Conservation (phyloP, 2,888 invertebrate genomes). For the Campopleginae sp. region DNA sequence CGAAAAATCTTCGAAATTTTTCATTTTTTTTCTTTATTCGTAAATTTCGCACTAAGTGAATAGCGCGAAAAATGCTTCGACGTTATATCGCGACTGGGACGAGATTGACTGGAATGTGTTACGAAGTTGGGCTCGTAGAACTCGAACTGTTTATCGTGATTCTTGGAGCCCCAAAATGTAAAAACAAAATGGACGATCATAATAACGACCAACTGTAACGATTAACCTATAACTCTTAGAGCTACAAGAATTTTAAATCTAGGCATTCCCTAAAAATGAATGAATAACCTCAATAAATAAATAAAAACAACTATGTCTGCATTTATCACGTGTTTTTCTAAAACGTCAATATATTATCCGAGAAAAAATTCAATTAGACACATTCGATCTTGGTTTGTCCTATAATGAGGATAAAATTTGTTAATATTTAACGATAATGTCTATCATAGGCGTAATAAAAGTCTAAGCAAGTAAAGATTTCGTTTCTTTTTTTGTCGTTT, state of each 20-base stretch:
- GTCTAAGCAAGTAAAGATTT: slow-evolving; percentile 44
- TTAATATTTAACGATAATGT: slow-evolving; percentile 39
- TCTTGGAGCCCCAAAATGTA: neutral
- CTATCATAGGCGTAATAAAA: slow-evolving; percentile 64
- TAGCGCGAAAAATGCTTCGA: slow-evolving; percentile 19
- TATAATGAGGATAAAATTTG: slow-evolving; percentile 6
- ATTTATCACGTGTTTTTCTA: slow-evolving; percentile 33
- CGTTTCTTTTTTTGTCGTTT: slow-evolving; percentile 17
- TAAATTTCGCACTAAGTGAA: neutral
- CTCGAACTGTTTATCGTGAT: slow-evolving; percentile 6
- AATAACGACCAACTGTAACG: neutral
- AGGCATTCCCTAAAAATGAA: slow-evolving; percentile 1
- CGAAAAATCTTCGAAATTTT: neutral
- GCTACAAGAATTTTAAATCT: neutral
- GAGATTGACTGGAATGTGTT: slow-evolving; percentile 28
- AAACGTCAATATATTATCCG: slow-evolving; percentile 35
- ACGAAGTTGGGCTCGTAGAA: slow-evolving; percentile 28
- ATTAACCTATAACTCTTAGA: slow-evolving; percentile 2
- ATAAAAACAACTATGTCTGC: slow-evolving; percentile 20
- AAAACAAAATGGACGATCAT: slow-evolving; percentile 7
- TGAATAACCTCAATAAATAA: neutral
- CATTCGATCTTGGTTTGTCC: slow-evolving; percentile 24
- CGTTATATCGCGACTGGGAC: neutral
- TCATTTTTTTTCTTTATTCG: neutral
- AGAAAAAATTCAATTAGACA: slow-evolving; percentile 15